phyloP scores from a whole-genome alignment of 2,888 invertebrate genomes.

The Drosophila putrida region DNA sequence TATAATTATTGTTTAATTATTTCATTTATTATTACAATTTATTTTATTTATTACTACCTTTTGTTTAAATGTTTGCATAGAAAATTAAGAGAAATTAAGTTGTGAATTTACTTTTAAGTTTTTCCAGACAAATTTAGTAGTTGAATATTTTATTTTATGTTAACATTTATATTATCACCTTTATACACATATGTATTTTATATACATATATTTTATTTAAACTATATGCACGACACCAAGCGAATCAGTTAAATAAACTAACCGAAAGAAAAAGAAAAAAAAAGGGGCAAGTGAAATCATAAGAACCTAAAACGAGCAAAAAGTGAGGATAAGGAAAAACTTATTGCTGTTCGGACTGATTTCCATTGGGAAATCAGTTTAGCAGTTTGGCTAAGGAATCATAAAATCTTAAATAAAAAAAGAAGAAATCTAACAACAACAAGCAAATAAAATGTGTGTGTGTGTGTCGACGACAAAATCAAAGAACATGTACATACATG shows the following conservation, averaged over 20 bases:
- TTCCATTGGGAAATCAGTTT: slow-evolving; percentile 85
- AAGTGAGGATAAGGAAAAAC: slow-evolving; percentile 46
- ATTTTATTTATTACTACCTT: too few species aligned
- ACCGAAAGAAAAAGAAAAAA: slow-evolving; percentile 29
- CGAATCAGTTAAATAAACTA: slow-evolving; percentile 30
- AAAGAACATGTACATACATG: slow-evolving; percentile 38
- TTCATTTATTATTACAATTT: too few species aligned
- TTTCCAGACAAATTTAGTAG: too few species aligned
- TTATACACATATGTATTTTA: not conserved
- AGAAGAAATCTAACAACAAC: slow-evolving; percentile 35
- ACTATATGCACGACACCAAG: slow-evolving; percentile 25
- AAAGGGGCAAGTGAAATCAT: slow-evolving; percentile 35
- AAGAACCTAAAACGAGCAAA: slow-evolving; percentile 31
- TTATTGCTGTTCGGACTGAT: slow-evolving; percentile 66
- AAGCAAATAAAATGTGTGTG: slow-evolving; percentile 42
- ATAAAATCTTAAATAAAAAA: slow-evolving; percentile 77
- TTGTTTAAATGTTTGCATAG: too few species aligned
- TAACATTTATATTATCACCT: not conserved
- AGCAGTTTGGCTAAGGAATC: slow-evolving; percentile 80
- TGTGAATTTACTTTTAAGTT: too few species aligned
- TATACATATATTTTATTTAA: slow-evolving; percentile 9
- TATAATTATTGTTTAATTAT: too few species aligned
- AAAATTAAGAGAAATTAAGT: too few species aligned
- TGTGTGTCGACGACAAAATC: slow-evolving; percentile 47
- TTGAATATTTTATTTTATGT: too few species aligned